These are phyloP conservation scores for Toxotes lorentzi DNA, from an alignment of 2,797 vertebrate genomes.

Conservation along the genomic window DNA sequence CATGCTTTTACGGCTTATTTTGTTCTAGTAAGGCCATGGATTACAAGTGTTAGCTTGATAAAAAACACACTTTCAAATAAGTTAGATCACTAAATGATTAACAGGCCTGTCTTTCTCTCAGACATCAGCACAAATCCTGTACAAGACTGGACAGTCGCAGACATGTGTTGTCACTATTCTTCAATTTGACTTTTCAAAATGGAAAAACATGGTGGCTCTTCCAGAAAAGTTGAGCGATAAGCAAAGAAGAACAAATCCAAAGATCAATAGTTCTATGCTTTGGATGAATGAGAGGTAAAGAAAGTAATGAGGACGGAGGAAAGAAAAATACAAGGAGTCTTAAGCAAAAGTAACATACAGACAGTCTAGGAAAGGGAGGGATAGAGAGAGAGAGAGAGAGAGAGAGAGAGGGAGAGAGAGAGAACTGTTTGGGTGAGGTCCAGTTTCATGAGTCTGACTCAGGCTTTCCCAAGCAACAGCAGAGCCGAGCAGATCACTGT, in stretches of 20 bases:
- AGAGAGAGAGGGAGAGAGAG: slow-evolving; percentile 11
- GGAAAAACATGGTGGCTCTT: neutral
- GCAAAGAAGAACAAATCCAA: neutral
- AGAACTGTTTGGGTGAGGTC: slow-evolving; percentile 49
- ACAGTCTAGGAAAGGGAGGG: neutral
- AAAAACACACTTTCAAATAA: neutral
- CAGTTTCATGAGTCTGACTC: slow-evolving; percentile 72
- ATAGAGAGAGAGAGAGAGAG: slow-evolving; percentile 4
- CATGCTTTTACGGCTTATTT: neutral
- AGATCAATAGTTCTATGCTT: neutral
- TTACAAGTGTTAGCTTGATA: neutral
- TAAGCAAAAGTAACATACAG: neutral
- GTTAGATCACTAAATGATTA: neutral
- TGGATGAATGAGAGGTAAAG: neutral
- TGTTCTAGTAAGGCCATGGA: neutral
- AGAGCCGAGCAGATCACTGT: slow-evolving; percentile 47
- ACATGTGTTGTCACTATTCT: neutral
- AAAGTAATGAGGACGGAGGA: neutral
- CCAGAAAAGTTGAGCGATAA: neutral
- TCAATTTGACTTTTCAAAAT: slow-evolving; percentile 2
- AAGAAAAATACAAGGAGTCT: neutral
- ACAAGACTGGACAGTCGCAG: neutral
- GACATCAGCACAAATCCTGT: slow-evolving; percentile 2
- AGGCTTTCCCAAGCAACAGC: slow-evolving; percentile 73
- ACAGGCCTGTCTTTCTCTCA: neutral